Percentiles rank a stretch among this genome's conserved stretches.
These are phyloP conservation scores for Globia sparganii DNA, from an alignment of 2,888 invertebrate species.

Conservation along the genomic window DNA sequence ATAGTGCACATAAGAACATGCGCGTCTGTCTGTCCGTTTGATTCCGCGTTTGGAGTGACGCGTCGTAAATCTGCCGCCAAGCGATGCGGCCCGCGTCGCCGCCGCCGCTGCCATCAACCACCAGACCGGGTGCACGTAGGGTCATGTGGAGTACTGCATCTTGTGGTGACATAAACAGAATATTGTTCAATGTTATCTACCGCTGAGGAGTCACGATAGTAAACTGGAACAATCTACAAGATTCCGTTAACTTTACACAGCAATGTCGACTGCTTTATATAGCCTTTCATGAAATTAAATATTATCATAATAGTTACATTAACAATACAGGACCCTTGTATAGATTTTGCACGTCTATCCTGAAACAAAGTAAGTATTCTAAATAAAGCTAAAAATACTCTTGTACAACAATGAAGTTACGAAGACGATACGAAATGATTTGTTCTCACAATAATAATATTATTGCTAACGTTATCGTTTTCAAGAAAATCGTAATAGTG, in stretches of 20 bases:
- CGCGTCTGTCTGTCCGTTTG: slow-evolving; percentile 14
- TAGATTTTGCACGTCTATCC: background rate
- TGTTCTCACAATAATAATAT: slow-evolving; percentile 7
- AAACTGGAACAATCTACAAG: background rate
- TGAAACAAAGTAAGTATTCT: background rate
- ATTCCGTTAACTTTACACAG: background rate
- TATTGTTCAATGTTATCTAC: background rate
- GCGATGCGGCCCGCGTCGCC: slow-evolving; percentile 51
- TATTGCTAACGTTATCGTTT: slow-evolving; percentile 20
- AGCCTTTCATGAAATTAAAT: background rate
- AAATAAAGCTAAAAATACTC: background rate
- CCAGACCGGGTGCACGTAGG: background rate
- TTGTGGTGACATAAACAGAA: slow-evolving; percentile 1
- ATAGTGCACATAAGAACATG: background rate
- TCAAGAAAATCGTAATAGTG: slow-evolving; percentile 31
- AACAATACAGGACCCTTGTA: background rate
- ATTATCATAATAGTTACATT: background rate
- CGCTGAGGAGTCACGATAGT: too few species aligned
- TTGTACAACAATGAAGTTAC: background rate
- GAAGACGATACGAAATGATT: background rate
- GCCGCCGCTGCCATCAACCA: slow-evolving; percentile 26
- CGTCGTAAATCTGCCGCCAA: slow-evolving; percentile 67
- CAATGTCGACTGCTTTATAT: background rate
- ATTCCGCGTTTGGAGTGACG: slow-evolving; percentile 66
- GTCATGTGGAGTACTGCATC: slow-evolving; percentile 1